Base-by-base conservation (phyloP, 1,140 invertebrate species). In the Hetaerina americana region DNA sequence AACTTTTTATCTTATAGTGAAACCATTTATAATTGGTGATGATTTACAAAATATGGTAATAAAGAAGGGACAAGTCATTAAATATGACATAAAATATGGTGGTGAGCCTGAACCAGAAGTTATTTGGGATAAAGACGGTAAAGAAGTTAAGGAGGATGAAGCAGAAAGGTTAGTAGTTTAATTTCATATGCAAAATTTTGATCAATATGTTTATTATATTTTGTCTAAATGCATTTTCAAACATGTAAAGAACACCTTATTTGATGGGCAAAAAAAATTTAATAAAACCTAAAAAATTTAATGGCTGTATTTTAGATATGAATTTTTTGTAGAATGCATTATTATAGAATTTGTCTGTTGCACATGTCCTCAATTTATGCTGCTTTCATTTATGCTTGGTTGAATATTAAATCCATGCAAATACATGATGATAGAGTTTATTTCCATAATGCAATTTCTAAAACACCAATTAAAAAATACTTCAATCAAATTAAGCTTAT, bases 81-180 rank as follows among this genome's bases (percentile, higher is more conserved):
- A 93, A 75, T 95, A 90, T 77, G 95, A 97, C 76, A 94, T 98
- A 57, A 95, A 95, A 77, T 97, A 94, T 76, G 93, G 91, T 71
- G 95, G 95, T 79, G 95, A 97, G 81, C 96, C 96, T 0, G 92
- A 96, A 81, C 96, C 96, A 15, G 90, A 92, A 77, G 93, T 94
- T 18, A 88, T 86, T 72, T 98, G 96, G 96, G 84, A 83, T 70
- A 80, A 87, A 6, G 87, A 89, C 27, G 87, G 88, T 70, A 90
- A 92, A 76, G 89, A 92, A 83, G 80, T 95, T 0, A 83, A 86
- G 29, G 85, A 88, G 74, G 89, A 91, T 76, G 74, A 83, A 31
- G 84, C 86, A 69, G 87, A 85, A 75, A 69, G 69, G 40, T 57
- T 12, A n/a, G 8, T 26, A 31, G 70, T 31, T 40, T 49, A n/a